phyloP scores from a whole-genome alignment of 2,113 vertebrate genomes.

The Macrotus californicus region DNA sequence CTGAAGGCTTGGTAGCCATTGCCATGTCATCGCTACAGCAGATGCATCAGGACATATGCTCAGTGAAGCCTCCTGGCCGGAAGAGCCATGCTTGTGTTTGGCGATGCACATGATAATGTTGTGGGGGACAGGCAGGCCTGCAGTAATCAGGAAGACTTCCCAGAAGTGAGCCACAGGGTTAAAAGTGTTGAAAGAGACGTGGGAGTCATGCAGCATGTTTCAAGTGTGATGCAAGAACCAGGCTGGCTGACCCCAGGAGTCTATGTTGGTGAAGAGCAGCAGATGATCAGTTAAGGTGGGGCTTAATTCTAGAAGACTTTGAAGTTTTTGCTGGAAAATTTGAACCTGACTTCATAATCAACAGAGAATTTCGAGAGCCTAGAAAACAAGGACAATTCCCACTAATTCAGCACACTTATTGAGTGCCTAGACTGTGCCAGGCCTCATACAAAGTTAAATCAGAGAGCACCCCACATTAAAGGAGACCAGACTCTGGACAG shows the following conservation, averaged over 20 bases:
- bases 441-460: neutral
- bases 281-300: neutral
- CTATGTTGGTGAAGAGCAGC: neutral
- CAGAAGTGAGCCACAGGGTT: neutral
- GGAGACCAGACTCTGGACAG: neutral
- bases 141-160: neutral
- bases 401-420: neutral
- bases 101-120: rapidly evolving
- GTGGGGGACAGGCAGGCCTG: neutral
- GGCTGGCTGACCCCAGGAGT: neutral
- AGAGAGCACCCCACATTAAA: neutral
- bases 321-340: neutral
- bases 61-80: neutral
- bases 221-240: rapidly evolving
- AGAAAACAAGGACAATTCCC: neutral
- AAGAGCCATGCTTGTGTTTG: neutral
- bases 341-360: neutral
- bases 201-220: neutral
- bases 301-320: neutral
- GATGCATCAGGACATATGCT: neutral
- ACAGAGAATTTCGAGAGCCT: neutral
- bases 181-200: neutral
- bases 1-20: too few species aligned
- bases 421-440: neutral
- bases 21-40: rapidly evolving